A percentile compares a stretch with the other conserved stretches of the same genome.
These are phyloP conservation scores for Sebastes kiyomatsui DNA, from an alignment of 2,797 vertebrate genomes.

Conservation along the genomic window DNA sequence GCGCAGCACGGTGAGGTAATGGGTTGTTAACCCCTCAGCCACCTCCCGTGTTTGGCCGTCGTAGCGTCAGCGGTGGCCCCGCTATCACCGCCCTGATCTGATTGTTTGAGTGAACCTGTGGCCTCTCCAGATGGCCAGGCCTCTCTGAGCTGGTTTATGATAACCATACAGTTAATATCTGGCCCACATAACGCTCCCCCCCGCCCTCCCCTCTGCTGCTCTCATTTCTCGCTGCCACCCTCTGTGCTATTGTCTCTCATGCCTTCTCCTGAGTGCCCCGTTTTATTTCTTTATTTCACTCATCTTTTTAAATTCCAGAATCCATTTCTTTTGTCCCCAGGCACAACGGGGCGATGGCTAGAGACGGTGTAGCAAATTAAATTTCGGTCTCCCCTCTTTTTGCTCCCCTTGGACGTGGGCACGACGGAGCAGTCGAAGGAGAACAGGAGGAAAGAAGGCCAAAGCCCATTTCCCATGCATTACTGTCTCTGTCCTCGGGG, in stretches of 20 bases:
- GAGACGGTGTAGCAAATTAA: slow-evolving; percentile 77
- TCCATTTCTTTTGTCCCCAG: slow-evolving; percentile 74
- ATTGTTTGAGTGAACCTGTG: slow-evolving; percentile 67
- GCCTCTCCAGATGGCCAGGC: slow-evolving; percentile 58
- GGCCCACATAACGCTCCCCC: slow-evolving; percentile 54
- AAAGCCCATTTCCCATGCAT: slow-evolving; percentile 74
- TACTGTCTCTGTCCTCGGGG: slow-evolving; percentile 72
- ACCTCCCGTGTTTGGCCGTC: slow-evolving; percentile 37
- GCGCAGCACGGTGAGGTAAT: slow-evolving; percentile 58
- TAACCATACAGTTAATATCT: slow-evolving; percentile 72
- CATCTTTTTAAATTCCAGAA: slow-evolving; percentile 76
- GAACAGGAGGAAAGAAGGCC: slow-evolving; percentile 57
- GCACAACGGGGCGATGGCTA: slow-evolving; percentile 58
- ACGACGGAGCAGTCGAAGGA: slow-evolving; percentile 52
- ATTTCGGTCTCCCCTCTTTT: slow-evolving; percentile 59
- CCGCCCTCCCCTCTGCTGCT: slow-evolving; percentile 51
- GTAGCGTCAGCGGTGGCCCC: slow-evolving; percentile 26
- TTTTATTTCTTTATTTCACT: slow-evolving; percentile 76
- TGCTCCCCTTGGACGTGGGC: slow-evolving; percentile 62
- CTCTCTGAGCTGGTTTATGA: slow-evolving; percentile 57
- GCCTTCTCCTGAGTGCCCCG: slow-evolving; percentile 54
- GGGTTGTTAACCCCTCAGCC: slow-evolving; percentile 59
- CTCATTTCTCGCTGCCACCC: slow-evolving; percentile 70
- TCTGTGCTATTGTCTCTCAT: slow-evolving; percentile 71
- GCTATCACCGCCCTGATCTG: slow-evolving; percentile 49